Evolutionary conservation across 2,113 vertebrate genomes (phyloP), one percentile per base, ranked within the genome.

Genomic region (Perca flavescens): DNA sequence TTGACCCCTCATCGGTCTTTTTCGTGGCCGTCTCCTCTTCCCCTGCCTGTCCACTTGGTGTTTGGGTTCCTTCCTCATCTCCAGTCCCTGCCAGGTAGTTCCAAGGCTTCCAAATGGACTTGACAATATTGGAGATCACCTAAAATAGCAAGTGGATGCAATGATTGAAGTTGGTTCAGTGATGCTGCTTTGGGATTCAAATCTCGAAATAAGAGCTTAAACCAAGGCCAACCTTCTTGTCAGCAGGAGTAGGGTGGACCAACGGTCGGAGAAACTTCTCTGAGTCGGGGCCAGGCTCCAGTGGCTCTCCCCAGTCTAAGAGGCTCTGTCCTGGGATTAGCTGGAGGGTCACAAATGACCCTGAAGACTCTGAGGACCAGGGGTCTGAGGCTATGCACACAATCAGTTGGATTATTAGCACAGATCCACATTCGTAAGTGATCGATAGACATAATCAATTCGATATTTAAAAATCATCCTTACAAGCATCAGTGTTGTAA

Each of bases 21-120:
- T 85, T 80, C 0, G 40, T 79, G 7, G 53, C 14, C 2, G 5
- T 73, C 58, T 86, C 69, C 22, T n/a, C 25, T 43, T 85, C 79
- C 19, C 6, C 57, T 7, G 22, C 5, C 10, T 74, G 54, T 16
- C 3, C 77, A 43, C 57, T 85, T 1, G 84, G 56, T 25, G 63
- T 58, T 69, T 68, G 50, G 31, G 86, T 88, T 47, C 65, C 79
- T 17, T 76, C 74, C 63, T 86, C 88, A 21, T 82, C 84, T 21
- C 8, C 91, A 16, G 25, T 64, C 28, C 93, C 93, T 0, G 84
- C 68, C 70, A 96, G 81, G 80, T 94, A 95, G 85, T 90, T 94
- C 95, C 94, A 94, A 17, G 94, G 95, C 76, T 91, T 94, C 93
- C 93, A 94, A 10, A 94, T 87, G 16, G 95, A 94, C 65, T 90